Evolutionary conservation across 1,140 invertebrate genomes (phyloP).

Genomic region (Ceratosolen solmsi): DNA sequence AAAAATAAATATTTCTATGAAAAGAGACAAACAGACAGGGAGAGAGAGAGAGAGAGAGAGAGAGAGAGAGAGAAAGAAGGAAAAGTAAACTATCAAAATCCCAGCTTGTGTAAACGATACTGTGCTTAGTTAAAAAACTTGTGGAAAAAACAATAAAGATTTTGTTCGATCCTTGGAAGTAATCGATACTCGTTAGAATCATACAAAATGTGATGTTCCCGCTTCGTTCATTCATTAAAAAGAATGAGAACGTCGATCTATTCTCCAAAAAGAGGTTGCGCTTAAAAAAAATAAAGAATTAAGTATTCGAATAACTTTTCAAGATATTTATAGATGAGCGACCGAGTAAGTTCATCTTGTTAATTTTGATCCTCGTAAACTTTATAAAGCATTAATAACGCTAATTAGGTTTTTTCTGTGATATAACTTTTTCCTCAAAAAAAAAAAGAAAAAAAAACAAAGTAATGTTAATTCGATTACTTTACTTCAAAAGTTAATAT

Average conservation of each 20-base stretch:
- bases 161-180: conserved; percentile 32
- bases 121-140: neutral
- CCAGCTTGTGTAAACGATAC: conserved; percentile 3
- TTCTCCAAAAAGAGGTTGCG: neutral
- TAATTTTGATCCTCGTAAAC: too few species aligned
- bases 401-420: too few species aligned
- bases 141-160: conserved; percentile 23
- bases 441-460: too few species aligned
- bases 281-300: neutral
- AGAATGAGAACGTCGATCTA: neutral
- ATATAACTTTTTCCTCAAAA: too few species aligned
- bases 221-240: neutral
- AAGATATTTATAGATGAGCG: neutral
- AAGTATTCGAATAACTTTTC: neutral
- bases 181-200: conserved; percentile 38
- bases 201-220: neutral
- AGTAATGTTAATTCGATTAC: too few species aligned
- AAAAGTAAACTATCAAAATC: neutral
- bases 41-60: neutral
- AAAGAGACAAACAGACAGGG: neutral
- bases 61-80: neutral
- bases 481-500: too few species aligned
- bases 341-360: too few species aligned
- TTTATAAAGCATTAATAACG: too few species aligned
- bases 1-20: neutral